Evolutionary conservation across 2,888 invertebrate genomes (phyloP), one percentile per base, ranked within the genome.

Genomic region (Drosophila meridiana): DNA sequence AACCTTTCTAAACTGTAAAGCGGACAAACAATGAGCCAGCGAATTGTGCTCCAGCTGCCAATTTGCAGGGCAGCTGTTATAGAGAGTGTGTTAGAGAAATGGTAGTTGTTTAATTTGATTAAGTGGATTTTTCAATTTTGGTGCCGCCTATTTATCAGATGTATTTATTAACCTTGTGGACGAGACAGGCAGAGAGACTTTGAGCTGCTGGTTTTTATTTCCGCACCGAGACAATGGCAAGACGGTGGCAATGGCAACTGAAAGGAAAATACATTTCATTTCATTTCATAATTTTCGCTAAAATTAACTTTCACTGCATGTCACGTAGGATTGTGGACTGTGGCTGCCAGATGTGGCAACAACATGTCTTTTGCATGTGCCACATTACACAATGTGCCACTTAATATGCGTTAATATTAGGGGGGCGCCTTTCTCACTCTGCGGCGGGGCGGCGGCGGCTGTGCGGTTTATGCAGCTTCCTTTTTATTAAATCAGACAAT

Each of bases 271-370:
- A 87, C 73, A 80, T 77, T 80, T 73, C 78, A 80, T 77, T 80
- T 73, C 82, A 85, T 86, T 86, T 86, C 89, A 86, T 86, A 84
- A 88, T 87, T 89, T 86, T 80, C 84, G 72, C 74, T 83, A 73
- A 89, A 87, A 87, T 89, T 87, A 87, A 87, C 86, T 87, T 87
- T 87, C 86, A 87, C 86, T 79, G 70, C 84, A 76, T 74, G 87
- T 89, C 89, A 84, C 80, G 72, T 85, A 77, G 82, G 89, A 87
- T 82, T 79, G 73, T 72, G 68, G 70, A 78, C 68, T 45, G 36
- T 28, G 58, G 56, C 38, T 60, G 59, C 77, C 77, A 67, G 67
- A 67, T 79, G 79, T 72, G 72, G 67, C 69, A 69, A 50, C 50
- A 64, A 52, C 52, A 65, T 76, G 78, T 76, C 61, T 76, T 52